These are phyloP conservation scores for Danionella cerebrum DNA, from an alignment of 2,113 vertebrate species.

Conservation along the genomic window DNA sequence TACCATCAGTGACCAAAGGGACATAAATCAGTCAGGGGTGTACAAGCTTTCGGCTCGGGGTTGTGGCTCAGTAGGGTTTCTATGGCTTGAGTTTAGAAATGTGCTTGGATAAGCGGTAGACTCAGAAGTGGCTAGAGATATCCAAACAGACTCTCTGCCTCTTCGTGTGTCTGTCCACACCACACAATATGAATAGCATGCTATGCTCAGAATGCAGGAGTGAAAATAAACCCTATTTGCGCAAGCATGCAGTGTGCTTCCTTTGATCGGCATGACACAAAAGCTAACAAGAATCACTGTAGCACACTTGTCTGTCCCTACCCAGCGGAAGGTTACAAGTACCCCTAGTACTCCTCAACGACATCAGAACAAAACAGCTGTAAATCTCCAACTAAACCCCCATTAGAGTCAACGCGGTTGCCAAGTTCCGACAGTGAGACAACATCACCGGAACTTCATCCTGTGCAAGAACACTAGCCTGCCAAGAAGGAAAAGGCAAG, in stretches of 20 bases:
- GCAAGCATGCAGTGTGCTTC: not conserved
- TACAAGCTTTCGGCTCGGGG: not conserved
- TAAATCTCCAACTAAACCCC: not conserved
- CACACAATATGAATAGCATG: slow-evolving; percentile 28
- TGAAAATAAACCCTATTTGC: slow-evolving; percentile 15
- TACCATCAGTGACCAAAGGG: not conserved
- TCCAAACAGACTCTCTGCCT: not conserved
- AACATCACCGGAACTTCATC: not conserved
- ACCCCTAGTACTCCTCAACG: not conserved
- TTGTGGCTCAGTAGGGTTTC: not conserved
- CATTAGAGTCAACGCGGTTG: not conserved
- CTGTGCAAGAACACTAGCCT: not conserved
- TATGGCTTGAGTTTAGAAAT: not conserved
- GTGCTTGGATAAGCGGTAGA: not conserved
- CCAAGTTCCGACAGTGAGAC: not conserved
- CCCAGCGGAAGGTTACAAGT: not conserved
- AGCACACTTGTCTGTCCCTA: not conserved
- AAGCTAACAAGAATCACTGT: not conserved
- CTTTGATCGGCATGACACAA: slow-evolving; percentile 23
- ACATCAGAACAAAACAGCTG: not conserved
- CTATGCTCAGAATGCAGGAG: slow-evolving; percentile 12
- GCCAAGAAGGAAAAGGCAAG: not conserved
- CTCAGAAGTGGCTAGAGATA: not conserved
- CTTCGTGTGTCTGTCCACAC: slow-evolving; percentile 4
- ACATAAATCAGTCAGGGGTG: not conserved